Evolutionary conservation across 2,797 vertebrate species (phyloP), one percentile per base, ranked within the genome.

Genomic region (Silurus lanzhouensis): DNA sequence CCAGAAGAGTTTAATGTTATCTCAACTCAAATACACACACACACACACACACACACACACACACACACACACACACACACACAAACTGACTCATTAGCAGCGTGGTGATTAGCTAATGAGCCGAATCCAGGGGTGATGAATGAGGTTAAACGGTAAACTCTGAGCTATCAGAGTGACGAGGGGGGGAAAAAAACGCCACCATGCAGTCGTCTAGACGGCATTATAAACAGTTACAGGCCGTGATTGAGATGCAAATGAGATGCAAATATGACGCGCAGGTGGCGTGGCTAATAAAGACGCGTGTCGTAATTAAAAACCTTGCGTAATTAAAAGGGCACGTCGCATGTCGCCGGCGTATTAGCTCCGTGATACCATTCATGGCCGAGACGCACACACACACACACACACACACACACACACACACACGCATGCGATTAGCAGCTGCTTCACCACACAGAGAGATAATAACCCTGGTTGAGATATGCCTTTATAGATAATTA

Each of bases 241-340:
- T n/a, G 52, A 75, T 82, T 61, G 44, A 76, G 48, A 78, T 82
- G 85, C 38, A 61, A 75, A 86, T 61, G 44, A 76, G 72, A 86
- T 82, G 71, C 63, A 38, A 81, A 81, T 85, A 25, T 14, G 5
- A 10, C 68, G 66, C 22, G 57, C 44, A n/a, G 14, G 68, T 75
- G 14, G 83, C 19, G 46, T 17, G 5, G 38, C 10, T 84, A 68
- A 81, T 20, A 38, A 48, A 72, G 38, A 64, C 10, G 25, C 38
- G 20, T 6, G 13, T 15, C 38, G 61, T 55, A 76, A 55, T 85
- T 64, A 75, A 82, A 81, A 31, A 38, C 48, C 80, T 6, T 19
- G 48, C 9, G 6, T 38, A 22, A 55, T 85, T 44, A 82, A 27
- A 22, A 67, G 31, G 55, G 44, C 79, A 61, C 27, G 68, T 20